Conservation (phyloP, 2,888 invertebrate species). For the Epiperipatus broadwayi region DNA sequence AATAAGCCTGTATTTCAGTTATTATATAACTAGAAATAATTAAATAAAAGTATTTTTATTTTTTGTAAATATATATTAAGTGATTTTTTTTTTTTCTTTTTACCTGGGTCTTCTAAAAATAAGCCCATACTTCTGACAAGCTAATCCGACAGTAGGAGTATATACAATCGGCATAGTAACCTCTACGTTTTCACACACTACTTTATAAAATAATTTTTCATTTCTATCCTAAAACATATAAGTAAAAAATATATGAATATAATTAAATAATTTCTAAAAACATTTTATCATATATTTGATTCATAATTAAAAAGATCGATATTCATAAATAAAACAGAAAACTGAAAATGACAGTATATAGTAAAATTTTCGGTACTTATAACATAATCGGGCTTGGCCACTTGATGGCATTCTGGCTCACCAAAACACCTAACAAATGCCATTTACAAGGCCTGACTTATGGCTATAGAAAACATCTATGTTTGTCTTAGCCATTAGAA, state of each 20-base stretch:
- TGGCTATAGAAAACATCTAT: too few relatives aligned
- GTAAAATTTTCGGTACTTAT: too few relatives aligned
- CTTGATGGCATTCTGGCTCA: too few relatives aligned
- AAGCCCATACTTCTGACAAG: constrained; percentile 89
- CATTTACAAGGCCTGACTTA: too few relatives aligned
- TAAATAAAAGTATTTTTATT: neutral
- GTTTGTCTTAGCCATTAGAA: too few relatives aligned
- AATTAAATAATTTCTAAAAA: constrained; percentile 5
- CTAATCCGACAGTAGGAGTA: constrained; percentile 91
- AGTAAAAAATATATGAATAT: too few relatives aligned
- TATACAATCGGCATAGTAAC: constrained; percentile 96
- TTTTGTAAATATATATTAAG: constrained; percentile 7
- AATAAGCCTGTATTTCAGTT: too few relatives aligned
- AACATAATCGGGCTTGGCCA: too few relatives aligned
- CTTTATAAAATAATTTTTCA: constrained; percentile 81
- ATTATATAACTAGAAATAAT: constrained; percentile 9
- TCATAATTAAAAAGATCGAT: too few relatives aligned
- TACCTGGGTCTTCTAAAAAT: constrained; percentile 67
- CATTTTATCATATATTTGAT: constrained; percentile 11
- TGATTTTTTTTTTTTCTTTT: constrained; percentile 6
- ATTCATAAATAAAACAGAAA: neutral
- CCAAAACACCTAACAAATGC: too few relatives aligned
- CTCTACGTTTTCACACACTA: constrained; percentile 64
- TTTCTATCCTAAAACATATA: constrained; percentile 70
- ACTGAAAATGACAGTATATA: too few relatives aligned